These are phyloP conservation scores for Zaprionus lineosus DNA, from an alignment of 2,888 invertebrate species.

Conservation along the genomic window DNA sequence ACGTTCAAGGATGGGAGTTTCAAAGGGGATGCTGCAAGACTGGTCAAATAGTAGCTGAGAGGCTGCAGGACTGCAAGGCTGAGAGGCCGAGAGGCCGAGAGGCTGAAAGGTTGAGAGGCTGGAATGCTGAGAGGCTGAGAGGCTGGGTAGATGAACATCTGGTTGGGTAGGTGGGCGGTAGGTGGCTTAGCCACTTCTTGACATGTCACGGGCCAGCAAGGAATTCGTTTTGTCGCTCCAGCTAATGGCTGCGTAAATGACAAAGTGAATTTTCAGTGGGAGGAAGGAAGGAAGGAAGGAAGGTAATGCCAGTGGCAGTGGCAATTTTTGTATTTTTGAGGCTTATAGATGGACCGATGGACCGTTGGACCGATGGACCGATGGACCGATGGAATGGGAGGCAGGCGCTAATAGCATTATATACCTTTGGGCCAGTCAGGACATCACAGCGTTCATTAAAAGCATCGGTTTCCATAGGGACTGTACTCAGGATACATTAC, in stretches of 20 bases:
- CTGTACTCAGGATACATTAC: neutral
- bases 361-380: neutral
- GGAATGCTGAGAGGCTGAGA: no score
- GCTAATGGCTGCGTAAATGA: slow-evolving; percentile 75
- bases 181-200: slow-evolving; percentile 52
- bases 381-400: slow-evolving; percentile 34
- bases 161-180: neutral
- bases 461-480: slow-evolving; percentile 11
- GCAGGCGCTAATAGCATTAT: slow-evolving; percentile 59
- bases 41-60: neutral
- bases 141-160: no score
- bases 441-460: slow-evolving; percentile 35
- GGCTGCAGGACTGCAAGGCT: no score
- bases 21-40: neutral
- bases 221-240: slow-evolving; percentile 60
- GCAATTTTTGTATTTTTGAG: slow-evolving; percentile 28
- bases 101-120: no score
- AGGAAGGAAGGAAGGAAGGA: no score
- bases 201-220: slow-evolving; percentile 55
- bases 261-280: slow-evolving; percentile 67
- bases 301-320: no score
- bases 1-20: slow-evolving; percentile 11
- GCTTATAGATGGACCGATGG: slow-evolving; percentile 4
- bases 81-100: no score
- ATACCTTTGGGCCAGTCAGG: slow-evolving; percentile 24